phyloP scores from a whole-genome alignment of 1,140 invertebrate species.

The Diorhabda carinulata region DNA sequence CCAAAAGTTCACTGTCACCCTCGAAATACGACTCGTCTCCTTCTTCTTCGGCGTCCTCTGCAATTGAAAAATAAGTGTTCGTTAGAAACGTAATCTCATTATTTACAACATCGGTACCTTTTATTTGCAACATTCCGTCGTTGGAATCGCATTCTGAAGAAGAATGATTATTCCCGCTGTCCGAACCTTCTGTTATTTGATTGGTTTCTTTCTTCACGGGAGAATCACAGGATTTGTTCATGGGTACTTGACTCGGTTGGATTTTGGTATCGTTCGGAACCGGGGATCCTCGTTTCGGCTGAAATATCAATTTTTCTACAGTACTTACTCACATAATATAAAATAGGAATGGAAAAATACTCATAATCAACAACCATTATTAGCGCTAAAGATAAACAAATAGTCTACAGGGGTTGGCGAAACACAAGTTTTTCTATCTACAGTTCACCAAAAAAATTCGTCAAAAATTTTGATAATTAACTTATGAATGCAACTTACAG shows the following conservation, averaged over 20 bases:
- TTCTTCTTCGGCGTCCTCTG: constrained; percentile 40
- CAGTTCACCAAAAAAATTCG: too few relatives aligned
- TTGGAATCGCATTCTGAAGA: constrained; percentile 45
- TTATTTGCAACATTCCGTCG: constrained; percentile 39
- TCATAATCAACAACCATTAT: too few relatives aligned
- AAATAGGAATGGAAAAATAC: too few relatives aligned
- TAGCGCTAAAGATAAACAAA: too few relatives aligned
- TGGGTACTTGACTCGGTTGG: constrained; percentile 29
- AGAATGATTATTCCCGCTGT: constrained; percentile 35
- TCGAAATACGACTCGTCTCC: constrained; percentile 44
- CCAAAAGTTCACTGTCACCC: constrained; percentile 43
- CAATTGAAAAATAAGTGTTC: not conserved
- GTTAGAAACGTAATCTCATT: too few relatives aligned
- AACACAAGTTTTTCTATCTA: too few relatives aligned
- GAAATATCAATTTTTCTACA: too few relatives aligned
- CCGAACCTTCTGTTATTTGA: constrained; percentile 25
- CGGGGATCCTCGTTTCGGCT: constrained; percentile 12
- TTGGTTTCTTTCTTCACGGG: constrained; percentile 34
- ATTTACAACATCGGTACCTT: constrained; percentile 27
- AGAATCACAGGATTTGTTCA: constrained; percentile 28
- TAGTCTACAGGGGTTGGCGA: too few relatives aligned
- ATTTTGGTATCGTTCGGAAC: constrained; percentile 20
- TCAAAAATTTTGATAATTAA: too few relatives aligned
- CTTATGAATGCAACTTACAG: not conserved
- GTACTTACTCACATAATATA: too few relatives aligned